Percentiles rank a stretch among this genome's conserved stretches.
Conservation (phyloP, 2,797 vertebrate genomes). For the Cyclopterus lumpus region DNA sequence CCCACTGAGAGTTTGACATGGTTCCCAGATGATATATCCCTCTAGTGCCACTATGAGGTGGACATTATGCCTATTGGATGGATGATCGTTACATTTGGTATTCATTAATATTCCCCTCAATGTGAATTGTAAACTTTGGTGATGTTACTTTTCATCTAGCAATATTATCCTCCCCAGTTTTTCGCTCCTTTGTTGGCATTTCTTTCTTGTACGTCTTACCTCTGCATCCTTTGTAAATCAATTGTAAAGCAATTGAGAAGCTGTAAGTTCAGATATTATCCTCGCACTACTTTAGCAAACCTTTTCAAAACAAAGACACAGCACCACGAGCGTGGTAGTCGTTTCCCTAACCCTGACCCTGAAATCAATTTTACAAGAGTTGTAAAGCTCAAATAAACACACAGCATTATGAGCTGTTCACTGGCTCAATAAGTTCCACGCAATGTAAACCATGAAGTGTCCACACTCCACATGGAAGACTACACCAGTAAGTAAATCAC, state of each 20-base stretch:
- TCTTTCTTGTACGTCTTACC: background rate
- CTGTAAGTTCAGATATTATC: slow-evolving; percentile 4
- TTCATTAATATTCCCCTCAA: background rate
- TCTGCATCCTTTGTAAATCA: background rate
- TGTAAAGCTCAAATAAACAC: slow-evolving; percentile 58
- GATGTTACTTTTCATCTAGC: background rate
- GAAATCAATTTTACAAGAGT: slow-evolving; percentile 56
- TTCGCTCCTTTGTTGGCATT: background rate
- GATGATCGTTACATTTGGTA: background rate
- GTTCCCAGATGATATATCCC: background rate
- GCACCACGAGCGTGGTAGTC: background rate
- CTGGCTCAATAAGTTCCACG: slow-evolving; percentile 50
- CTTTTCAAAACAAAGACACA: slow-evolving; percentile 10
- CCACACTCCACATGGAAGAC: slow-evolving; percentile 45
- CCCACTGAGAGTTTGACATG: background rate
- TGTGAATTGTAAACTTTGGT: background rate
- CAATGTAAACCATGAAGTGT: slow-evolving; percentile 62
- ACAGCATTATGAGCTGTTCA: slow-evolving; percentile 56
- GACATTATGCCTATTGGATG: background rate
- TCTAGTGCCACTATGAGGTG: background rate
- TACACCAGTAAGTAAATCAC: slow-evolving; percentile 58
- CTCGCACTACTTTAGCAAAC: slow-evolving; percentile 9
- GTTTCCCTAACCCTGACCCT: slow-evolving; percentile 52
- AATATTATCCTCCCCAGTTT: background rate
- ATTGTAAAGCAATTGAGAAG: background rate